phyloP scores from a whole-genome alignment of 2,888 invertebrate genomes.

The Cerceris ruficornis region DNA sequence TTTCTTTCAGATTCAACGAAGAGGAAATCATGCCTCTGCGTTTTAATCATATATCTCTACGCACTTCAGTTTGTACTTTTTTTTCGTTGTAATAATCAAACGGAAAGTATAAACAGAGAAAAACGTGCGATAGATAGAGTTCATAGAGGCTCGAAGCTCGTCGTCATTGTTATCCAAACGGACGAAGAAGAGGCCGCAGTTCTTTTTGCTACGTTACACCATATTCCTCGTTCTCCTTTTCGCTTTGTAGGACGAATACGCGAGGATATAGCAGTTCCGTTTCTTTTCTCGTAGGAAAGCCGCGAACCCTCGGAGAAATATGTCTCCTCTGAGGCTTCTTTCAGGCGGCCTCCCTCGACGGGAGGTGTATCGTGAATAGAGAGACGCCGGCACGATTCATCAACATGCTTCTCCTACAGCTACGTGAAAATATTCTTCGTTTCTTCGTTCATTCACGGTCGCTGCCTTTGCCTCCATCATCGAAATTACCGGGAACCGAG shows the following conservation, averaged over 20 bases:
- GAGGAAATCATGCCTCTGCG: too few relatives aligned
- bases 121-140: neutral
- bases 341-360: neutral
- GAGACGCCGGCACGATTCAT: slow-evolving; percentile 26
- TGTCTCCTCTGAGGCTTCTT: slow-evolving; percentile 6
- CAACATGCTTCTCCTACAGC: neutral
- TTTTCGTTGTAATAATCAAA: too few relatives aligned
- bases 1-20: too few relatives aligned
- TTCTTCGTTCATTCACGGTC: slow-evolving; percentile 15
- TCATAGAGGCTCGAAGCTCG: slow-evolving; percentile 30
- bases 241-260: neutral
- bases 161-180: slow-evolving; percentile 24
- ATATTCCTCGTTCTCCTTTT: neutral
- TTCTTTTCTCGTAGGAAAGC: slow-evolving; percentile 1
- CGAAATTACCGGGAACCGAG: slow-evolving; percentile 11
- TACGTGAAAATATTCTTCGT: slow-evolving; percentile 6
- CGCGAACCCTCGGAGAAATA: neutral
- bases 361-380: neutral
- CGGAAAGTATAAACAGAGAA: neutral
- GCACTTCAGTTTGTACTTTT: too few relatives aligned
- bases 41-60: too few relatives aligned
- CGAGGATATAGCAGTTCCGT: neutral
- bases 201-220: slow-evolving; percentile 3
- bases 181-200: neutral
- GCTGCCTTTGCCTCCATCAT: slow-evolving; percentile 7